phyloP scores from a whole-genome alignment of 1,140 invertebrate genomes.

The Globodera ellingtonae region DNA sequence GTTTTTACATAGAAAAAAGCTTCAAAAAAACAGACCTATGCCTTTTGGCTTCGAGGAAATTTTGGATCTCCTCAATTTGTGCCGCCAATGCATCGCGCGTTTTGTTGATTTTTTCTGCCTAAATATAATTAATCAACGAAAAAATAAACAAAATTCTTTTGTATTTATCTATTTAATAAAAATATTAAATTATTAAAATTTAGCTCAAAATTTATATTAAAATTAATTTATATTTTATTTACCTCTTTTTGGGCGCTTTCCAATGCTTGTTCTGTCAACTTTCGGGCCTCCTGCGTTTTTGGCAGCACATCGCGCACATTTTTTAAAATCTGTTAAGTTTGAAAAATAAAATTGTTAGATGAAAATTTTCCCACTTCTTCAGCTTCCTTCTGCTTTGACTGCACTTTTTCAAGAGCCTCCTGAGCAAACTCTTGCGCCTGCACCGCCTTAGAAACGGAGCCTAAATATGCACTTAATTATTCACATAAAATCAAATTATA shows the following conservation, averaged over 20 bases:
- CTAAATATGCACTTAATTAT: neutral
- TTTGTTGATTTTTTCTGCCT: conserved; percentile 46
- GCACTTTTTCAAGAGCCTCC: conserved; percentile 57
- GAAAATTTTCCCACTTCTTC: conserved; percentile 44
- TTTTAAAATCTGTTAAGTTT: conserved; percentile 28
- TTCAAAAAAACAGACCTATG: neutral
- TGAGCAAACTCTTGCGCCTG: conserved; percentile 61
- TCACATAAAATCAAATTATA: too few species aligned
- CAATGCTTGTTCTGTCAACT: conserved; percentile 21
- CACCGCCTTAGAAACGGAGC: conserved; percentile 61
- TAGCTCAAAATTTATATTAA: too few species aligned
- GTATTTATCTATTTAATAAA: neutral
- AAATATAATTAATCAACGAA: too few species aligned
- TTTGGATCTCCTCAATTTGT: conserved; percentile 52
- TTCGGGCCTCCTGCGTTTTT: conserved; percentile 36
- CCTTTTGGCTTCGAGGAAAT: conserved; percentile 54
- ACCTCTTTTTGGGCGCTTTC: conserved; percentile 29
- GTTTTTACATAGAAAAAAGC: neutral
- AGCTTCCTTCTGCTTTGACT: conserved; percentile 60
- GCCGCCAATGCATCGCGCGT: conserved; percentile 47
- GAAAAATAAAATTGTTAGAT: neutral
- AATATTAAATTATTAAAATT: too few species aligned
- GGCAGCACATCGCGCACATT: conserved; percentile 44
- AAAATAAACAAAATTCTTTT: neutral
- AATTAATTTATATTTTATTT: neutral